phyloP scores from a whole-genome alignment of 2,888 invertebrate genomes.

The Troides aeacus region DNA sequence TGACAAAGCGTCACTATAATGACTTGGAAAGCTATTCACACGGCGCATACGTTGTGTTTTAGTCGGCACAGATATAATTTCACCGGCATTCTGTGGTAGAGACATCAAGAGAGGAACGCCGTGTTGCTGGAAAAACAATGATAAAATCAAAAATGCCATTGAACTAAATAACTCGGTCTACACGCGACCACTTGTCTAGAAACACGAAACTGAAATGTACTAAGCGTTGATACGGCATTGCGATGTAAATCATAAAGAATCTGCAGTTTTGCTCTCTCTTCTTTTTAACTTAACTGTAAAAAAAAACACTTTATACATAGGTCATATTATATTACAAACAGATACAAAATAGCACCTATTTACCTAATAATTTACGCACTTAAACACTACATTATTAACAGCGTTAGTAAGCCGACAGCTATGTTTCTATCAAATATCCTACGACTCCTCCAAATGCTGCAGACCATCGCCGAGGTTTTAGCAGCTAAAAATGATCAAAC shows the following conservation, averaged over 20 bases:
- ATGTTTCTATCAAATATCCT: no score
- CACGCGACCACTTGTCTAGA: slow-evolving; percentile 41
- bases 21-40: slow-evolving; percentile 1
- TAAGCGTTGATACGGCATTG: slow-evolving; percentile 26
- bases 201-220: slow-evolving; percentile 9
- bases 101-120: neutral
- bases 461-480: no score
- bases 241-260: neutral
- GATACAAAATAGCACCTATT: no score
- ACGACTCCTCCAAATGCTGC: no score
- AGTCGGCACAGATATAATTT: slow-evolving; percentile 9
- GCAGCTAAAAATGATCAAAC: no score
- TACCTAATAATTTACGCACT: no score
- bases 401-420: no score
- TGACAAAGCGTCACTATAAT: neutral
- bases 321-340: no score
- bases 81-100: slow-evolving; percentile 15
- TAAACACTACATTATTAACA: no score
- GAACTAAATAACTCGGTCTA: slow-evolving; percentile 45
- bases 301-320: no score
- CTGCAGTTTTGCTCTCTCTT: neutral
- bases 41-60: neutral
- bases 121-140: slow-evolving; percentile 22
- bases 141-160: slow-evolving; percentile 42
- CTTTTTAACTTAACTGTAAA: neutral